These are phyloP conservation scores for Callosobruchus maculatus DNA, from an alignment of 2,888 invertebrate species.

Conservation along the genomic window DNA sequence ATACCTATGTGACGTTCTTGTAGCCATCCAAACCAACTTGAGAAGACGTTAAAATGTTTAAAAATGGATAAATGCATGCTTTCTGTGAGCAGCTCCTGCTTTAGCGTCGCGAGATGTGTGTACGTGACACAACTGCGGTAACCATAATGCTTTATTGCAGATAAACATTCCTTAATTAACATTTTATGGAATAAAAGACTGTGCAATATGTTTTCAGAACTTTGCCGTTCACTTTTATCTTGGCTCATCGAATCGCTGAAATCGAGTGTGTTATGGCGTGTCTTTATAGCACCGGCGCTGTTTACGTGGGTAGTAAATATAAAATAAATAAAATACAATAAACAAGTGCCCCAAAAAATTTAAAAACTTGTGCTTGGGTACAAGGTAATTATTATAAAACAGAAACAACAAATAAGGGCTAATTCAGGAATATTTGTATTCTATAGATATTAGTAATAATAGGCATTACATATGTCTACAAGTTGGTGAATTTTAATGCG, in stretches of 20 bases:
- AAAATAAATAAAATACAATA: no score
- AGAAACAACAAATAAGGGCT: no score
- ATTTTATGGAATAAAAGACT: not conserved
- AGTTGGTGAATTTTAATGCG: no score
- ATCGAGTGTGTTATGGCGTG: not conserved
- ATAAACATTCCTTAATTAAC: not conserved
- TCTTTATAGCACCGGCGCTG: no score
- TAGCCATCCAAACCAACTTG: not conserved
- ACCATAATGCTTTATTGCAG: not conserved
- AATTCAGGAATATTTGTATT: no score
- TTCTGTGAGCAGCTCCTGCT: not conserved
- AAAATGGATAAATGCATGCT: not conserved
- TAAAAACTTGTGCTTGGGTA: no score
- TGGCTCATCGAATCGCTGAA: not conserved
- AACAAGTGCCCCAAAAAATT: no score
- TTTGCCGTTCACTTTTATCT: not conserved
- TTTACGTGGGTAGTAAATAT: no score
- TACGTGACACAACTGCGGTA: not conserved
- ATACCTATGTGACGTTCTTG: not conserved
- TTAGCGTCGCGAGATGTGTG: not conserved
- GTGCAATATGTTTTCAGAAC: not conserved
- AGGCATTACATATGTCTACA: no score
- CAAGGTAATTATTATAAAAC: no score
- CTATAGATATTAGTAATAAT: no score
- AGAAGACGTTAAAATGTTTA: not conserved